Evolutionary conservation across 2,113 vertebrate species (phyloP), one percentile per base, ranked within the genome.

Genomic region (Lepisosteus oculatus): DNA sequence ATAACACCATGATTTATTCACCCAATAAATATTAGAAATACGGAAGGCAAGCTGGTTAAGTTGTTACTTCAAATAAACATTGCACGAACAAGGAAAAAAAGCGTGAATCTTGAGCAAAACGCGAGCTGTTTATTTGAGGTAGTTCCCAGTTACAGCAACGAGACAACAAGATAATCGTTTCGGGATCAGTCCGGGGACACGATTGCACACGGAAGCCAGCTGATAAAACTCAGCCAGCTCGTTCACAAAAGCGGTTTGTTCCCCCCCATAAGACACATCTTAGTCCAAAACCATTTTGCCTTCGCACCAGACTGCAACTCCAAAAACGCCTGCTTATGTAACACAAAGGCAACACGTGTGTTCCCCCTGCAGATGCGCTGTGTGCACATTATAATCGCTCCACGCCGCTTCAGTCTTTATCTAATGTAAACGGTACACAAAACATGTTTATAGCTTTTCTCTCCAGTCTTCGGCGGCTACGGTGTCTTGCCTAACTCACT

Each of bases 41-140:
- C 17, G 17, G 17, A 29, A 29, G 17, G 17, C 17, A 29, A 29
- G 17, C 17, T 29, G 17, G 17, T 29, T 29, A 29, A 29, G 17
- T 29, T 29, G 17, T 29, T 29, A 29, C 17, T 29, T 29, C 17
- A 29, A 29, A 29, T 29, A 29, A 29, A 29, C 17, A 29, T 29
- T 29, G 17, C 17, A 29, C 17, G 17, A 29, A 43, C 3, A 59
- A 41, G 17, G 6, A 51, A 43, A 0, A 51, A 12, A 57, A 43
- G 14, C n/a, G 4, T 59, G 2, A 17, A 43, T 67, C 62, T 29
- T 73, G 41, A 69, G 73, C 74, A 77, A 78, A 79, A 77, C 69
- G 76, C 73, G 61, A n/a, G 51, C 17, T 64, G 56, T 88, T 92
- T 89, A 90, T 83, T 80, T 91, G 88, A 91, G 88, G 89, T 92